These are phyloP conservation scores for Ashinkailepas kermadecensis DNA, from an alignment of 2,888 invertebrate species.

Conservation along the genomic window DNA sequence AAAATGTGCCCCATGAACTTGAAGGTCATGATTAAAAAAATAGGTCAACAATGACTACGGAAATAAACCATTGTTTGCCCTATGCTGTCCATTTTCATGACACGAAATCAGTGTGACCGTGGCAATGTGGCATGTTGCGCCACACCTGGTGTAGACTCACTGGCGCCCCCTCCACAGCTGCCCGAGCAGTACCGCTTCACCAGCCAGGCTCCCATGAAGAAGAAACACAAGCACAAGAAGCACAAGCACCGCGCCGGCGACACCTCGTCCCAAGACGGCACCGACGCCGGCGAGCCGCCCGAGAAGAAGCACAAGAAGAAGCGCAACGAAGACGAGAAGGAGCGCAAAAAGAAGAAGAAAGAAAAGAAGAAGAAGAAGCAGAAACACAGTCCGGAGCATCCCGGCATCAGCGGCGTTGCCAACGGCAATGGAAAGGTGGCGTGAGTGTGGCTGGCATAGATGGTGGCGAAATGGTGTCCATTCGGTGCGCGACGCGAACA, in stretches of 20 bases:
- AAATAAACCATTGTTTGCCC: no score
- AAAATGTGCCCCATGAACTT: no score
- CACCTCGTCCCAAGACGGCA: conserved; percentile 36
- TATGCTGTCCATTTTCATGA: no score
- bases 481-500: no score
- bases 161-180: conserved; percentile 48
- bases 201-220: conserved; percentile 82
- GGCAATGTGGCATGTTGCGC: no score
- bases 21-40: no score
- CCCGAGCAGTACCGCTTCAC: conserved; percentile 92
- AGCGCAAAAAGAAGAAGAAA: conserved; percentile 86
- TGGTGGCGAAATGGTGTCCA: no score
- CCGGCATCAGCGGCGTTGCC: conserved; percentile 46
- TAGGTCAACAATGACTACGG: no score
- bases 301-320: conserved; percentile 95
- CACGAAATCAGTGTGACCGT: no score
- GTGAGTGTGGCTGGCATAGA: neutral
- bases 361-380: conserved; percentile 93
- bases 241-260: conserved; percentile 59
- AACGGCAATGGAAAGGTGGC: conserved; percentile 4
- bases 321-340: conserved; percentile 86
- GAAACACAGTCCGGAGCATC: conserved; percentile 76
- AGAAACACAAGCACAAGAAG: conserved; percentile 92
- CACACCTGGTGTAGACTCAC: no score
- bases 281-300: conserved; percentile 33